Conservation (phyloP, 2,113 vertebrate species). For the Crotalus helleri region DNA sequence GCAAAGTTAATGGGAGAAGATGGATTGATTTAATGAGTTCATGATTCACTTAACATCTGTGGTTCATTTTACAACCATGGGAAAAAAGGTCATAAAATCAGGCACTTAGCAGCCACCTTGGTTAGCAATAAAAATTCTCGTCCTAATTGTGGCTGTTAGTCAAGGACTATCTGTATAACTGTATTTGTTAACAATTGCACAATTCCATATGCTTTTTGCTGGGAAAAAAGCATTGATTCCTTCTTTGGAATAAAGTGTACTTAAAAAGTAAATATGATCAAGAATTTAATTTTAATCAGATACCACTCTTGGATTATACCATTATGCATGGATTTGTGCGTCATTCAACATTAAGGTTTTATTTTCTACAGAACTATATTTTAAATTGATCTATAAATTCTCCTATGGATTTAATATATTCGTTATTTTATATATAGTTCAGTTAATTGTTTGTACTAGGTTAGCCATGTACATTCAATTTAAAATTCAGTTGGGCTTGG, state of each 20-base stretch:
- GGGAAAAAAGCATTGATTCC: neutral
- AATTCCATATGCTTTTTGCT: neutral
- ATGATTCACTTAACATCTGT: neutral
- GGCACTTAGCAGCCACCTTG: neutral
- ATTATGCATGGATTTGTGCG: neutral
- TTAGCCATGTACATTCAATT: neutral
- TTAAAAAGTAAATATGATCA: neutral
- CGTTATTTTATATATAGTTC: neutral
- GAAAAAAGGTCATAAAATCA: too few species aligned
- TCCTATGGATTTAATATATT: neutral
- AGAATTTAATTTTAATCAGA: neutral
- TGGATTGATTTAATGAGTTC: neutral
- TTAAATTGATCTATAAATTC: neutral
- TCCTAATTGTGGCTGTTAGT: neutral
- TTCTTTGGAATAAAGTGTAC: neutral
- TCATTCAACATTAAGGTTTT: neutral
- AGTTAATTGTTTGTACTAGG: neutral
- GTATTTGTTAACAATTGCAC: neutral
- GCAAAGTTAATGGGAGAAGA: neutral
- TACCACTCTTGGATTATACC: neutral
- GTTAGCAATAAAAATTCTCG: neutral
- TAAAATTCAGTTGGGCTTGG: neutral
- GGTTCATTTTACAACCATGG: neutral
- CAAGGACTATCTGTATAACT: neutral
- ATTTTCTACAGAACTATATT: neutral